These are phyloP conservation scores for Papilio demoleus DNA, from an alignment of 2,888 invertebrate genomes.

Conservation along the genomic window DNA sequence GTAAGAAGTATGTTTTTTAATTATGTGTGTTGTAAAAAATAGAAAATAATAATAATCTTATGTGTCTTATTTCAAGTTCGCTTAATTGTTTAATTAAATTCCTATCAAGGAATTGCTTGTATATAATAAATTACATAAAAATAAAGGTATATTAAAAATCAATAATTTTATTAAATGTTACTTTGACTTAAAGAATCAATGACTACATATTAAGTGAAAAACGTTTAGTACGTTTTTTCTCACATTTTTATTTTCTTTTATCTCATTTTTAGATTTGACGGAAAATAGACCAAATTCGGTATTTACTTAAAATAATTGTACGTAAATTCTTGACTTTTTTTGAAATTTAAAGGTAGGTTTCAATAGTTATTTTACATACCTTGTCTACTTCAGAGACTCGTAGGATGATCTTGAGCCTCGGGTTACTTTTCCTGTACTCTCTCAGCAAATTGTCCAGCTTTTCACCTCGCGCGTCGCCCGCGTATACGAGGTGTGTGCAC, in stretches of 20 bases:
- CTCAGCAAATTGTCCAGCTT: conserved; percentile 73
- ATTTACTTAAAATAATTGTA: neutral
- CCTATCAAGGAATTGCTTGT: too few relatives aligned
- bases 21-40: too few relatives aligned
- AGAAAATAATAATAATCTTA: too few relatives aligned
- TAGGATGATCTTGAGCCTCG: conserved; percentile 81
- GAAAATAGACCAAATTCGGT: neutral
- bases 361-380: conserved; percentile 60
- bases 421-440: conserved; percentile 76
- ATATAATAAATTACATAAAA: too few relatives aligned
- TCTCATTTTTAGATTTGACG: neutral
- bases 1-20: too few relatives aligned
- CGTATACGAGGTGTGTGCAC: conserved; percentile 81
- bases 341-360: neutral
- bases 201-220: neutral
- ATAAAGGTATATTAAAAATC: too few relatives aligned
- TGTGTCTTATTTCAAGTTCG: too few relatives aligned
- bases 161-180: too few relatives aligned
- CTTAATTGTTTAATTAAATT: too few relatives aligned
- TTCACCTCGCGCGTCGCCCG: conserved; percentile 73
- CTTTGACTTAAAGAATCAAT: too few relatives aligned
- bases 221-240: neutral
- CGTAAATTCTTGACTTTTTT: neutral
- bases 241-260: neutral
- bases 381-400: conserved; percentile 83